phyloP scores from a whole-genome alignment of 2,797 vertebrate species.

The Oophaga sylvatica region DNA sequence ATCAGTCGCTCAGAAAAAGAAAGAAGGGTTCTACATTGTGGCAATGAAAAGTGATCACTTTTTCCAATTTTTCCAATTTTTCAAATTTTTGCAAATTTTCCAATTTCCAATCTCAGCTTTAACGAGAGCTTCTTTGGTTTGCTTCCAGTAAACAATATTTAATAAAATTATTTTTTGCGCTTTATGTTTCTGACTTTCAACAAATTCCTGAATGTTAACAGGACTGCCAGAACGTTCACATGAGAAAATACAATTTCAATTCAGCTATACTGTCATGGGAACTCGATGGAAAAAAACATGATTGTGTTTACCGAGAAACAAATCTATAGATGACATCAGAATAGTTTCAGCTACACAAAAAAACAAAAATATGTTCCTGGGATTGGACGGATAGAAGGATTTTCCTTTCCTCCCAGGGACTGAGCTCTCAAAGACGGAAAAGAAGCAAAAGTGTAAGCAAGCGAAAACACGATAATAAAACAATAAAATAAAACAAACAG shows the following conservation, averaged over 20 bases:
- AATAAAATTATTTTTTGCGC: background rate
- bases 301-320: conserved; percentile 12
- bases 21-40: too few species aligned
- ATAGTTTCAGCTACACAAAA: conserved; percentile 14
- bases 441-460: background rate
- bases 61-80: background rate
- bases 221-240: conserved; percentile 61
- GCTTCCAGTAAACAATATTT: background rate
- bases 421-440: background rate
- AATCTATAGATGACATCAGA: conserved; percentile 17
- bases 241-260: conserved; percentile 23
- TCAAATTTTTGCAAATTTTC: background rate
- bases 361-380: background rate
- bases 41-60: background rate
- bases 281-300: conserved; percentile 22
- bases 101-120: background rate
- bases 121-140: background rate
- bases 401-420: background rate
- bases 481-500: background rate
- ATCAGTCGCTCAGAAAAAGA: too few species aligned
- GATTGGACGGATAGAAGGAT: conserved; percentile 2
- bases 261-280: conserved; percentile 8
- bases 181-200: background rate
- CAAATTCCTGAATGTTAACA: background rate
- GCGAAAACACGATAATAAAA: background rate